A percentile compares a stretch with the other conserved stretches of the same genome.
phyloP scores from a whole-genome alignment of 1,140 invertebrate genomes.

The Aleiodes sp. region DNA sequence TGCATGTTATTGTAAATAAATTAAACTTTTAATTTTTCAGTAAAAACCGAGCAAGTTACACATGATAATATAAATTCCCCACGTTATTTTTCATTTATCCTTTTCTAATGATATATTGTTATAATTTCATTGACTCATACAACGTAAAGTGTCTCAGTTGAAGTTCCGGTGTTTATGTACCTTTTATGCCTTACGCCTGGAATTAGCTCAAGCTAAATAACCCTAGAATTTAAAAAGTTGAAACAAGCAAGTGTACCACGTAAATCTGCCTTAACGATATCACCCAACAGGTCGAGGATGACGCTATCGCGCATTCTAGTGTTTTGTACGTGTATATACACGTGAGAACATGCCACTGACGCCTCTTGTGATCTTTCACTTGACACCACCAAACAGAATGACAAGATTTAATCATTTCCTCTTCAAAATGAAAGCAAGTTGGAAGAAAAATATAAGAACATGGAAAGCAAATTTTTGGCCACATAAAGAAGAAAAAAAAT shows the following conservation, averaged over 20 bases:
- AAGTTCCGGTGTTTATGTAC: neutral
- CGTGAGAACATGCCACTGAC: constrained; percentile 58
- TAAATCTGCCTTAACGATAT: constrained; percentile 62
- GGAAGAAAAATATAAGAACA: neutral
- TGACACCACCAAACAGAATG: neutral
- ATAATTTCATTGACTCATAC: no score
- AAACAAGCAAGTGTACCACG: constrained; percentile 39
- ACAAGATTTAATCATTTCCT: constrained; percentile 8
- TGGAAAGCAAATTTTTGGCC: no score
- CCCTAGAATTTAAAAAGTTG: constrained; percentile 17
- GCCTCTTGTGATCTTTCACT: constrained; percentile 47
- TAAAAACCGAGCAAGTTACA: no score
- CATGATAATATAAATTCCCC: no score
- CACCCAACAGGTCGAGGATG: constrained; percentile 47
- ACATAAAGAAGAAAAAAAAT: neutral
- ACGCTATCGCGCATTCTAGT: constrained; percentile 52
- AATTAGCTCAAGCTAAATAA: constrained; percentile 35
- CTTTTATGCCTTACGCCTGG: constrained; percentile 15
- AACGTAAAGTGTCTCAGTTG: no score
- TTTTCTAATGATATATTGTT: no score
- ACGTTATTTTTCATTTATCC: no score
- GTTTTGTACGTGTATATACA: constrained; percentile 34
- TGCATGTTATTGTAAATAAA: no score
- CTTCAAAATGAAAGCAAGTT: neutral
- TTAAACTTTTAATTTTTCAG: no score